These are phyloP conservation scores for Tetheella fluctuosa DNA, from an alignment of 2,888 invertebrate species.

Conservation along the genomic window DNA sequence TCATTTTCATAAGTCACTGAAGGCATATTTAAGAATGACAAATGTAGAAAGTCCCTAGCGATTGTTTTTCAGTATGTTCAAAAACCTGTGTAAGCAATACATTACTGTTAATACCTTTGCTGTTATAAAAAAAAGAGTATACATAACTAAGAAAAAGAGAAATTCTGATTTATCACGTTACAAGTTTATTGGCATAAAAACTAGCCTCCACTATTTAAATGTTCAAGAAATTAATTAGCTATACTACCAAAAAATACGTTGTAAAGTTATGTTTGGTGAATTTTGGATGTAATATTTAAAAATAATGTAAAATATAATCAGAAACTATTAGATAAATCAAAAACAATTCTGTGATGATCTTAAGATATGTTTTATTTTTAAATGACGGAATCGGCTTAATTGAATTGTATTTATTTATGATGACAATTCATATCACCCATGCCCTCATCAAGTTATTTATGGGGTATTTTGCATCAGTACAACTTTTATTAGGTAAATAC, in stretches of 20 bases:
- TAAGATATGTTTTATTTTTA: background rate
- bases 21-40: too few species aligned
- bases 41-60: too few species aligned
- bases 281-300: conserved; percentile 15
- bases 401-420: conserved; percentile 3
- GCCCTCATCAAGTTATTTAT: background rate
- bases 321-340: background rate
- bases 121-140: too few species aligned
- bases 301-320: background rate
- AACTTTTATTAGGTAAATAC: background rate
- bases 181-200: background rate
- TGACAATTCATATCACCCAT: conserved; percentile 14
- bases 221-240: background rate
- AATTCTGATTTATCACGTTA: too few species aligned
- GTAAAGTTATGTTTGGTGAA: background rate
- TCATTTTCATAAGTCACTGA: too few species aligned
- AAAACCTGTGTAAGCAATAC: too few species aligned
- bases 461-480: background rate
- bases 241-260: background rate
- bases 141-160: too few species aligned
- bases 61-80: too few species aligned
- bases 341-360: background rate
- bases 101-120: too few species aligned
- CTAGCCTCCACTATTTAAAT: background rate
- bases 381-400: conserved; percentile 11